These are phyloP conservation scores for Argyrosomus regius DNA, from an alignment of 2,797 vertebrate genomes.

Conservation along the genomic window DNA sequence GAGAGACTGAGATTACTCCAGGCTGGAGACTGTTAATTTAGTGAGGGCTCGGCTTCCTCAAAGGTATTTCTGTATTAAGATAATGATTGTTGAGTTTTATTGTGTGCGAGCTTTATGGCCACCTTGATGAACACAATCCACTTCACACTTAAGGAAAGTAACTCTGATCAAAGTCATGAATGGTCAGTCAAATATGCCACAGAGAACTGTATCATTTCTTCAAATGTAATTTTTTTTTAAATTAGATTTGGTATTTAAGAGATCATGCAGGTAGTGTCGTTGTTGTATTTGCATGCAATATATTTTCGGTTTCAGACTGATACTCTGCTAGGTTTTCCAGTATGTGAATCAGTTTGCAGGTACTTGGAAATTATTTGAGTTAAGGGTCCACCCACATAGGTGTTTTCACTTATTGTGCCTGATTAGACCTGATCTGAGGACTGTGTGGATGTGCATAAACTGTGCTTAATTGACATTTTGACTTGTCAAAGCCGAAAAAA, in stretches of 20 bases:
- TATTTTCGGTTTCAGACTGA: background rate
- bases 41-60: slow-evolving; percentile 16
- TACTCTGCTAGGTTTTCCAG: background rate
- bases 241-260: slow-evolving; percentile 12
- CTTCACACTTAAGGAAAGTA: slow-evolving; percentile 15
- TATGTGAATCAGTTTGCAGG: background rate
- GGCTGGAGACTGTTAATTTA: slow-evolving; percentile 39
- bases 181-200: background rate
- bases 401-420: background rate
- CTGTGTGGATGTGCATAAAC: background rate
- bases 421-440: background rate
- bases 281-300: background rate
- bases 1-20: slow-evolving; percentile 19
- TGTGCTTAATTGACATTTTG: background rate
- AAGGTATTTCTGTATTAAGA: slow-evolving; percentile 37
- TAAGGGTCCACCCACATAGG: background rate
- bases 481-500: too few relatives aligned
- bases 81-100: slow-evolving; percentile 46
- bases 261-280: background rate
- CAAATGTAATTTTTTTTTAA: slow-evolving; percentile 13
- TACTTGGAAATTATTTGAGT: background rate
- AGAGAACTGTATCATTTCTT: slow-evolving; percentile 34
- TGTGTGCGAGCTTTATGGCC: slow-evolving; percentile 33
- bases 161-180: slow-evolving; percentile 18
- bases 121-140: slow-evolving; percentile 21